These are phyloP conservation scores for Torymus aiolomorphi DNA, from an alignment of 2,888 invertebrate genomes.

Conservation along the genomic window DNA sequence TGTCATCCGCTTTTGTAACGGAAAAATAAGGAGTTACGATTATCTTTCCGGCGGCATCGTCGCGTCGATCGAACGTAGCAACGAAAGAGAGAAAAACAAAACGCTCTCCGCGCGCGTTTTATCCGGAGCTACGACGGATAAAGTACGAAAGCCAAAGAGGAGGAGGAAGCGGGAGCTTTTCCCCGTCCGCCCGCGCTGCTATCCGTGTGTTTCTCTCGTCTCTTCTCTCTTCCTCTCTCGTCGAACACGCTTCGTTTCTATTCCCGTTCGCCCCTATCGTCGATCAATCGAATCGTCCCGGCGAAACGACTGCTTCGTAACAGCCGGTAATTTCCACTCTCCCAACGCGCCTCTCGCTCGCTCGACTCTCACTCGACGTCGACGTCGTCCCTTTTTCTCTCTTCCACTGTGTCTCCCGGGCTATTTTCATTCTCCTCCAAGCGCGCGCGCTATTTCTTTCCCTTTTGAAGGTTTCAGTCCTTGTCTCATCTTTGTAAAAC, in stretches of 20 bases:
- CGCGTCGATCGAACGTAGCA: no score
- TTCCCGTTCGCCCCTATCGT: conserved; percentile 48
- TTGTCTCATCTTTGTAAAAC: background rate
- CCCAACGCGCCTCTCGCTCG: conserved; percentile 31
- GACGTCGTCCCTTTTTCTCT: conserved; percentile 10
- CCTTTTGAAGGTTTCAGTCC: background rate
- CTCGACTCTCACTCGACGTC: background rate
- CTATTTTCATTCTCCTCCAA: conserved; percentile 28
- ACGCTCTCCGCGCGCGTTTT: background rate
- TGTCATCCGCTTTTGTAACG: background rate
- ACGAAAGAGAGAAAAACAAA: conserved; percentile 1
- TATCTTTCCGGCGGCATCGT: conserved; percentile 14
- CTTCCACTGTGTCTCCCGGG: conserved; percentile 9
- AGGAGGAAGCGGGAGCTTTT: no score
- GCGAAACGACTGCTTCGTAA: conserved; percentile 52
- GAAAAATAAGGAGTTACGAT: conserved; percentile 36
- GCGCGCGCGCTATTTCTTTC: conserved; percentile 12
- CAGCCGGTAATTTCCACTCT: conserved; percentile 55
- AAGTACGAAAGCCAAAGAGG: conserved; percentile 36
- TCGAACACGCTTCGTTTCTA: conserved; percentile 47
- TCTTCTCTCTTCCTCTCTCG: conserved; percentile 3
- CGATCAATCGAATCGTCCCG: conserved; percentile 56
- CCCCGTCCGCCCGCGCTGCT: no score
- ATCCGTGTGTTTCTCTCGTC: background rate
- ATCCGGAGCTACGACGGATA: background rate